Conservation (phyloP, 2,797 vertebrate genomes). For the Schizopygopsis malacanthus region DNA sequence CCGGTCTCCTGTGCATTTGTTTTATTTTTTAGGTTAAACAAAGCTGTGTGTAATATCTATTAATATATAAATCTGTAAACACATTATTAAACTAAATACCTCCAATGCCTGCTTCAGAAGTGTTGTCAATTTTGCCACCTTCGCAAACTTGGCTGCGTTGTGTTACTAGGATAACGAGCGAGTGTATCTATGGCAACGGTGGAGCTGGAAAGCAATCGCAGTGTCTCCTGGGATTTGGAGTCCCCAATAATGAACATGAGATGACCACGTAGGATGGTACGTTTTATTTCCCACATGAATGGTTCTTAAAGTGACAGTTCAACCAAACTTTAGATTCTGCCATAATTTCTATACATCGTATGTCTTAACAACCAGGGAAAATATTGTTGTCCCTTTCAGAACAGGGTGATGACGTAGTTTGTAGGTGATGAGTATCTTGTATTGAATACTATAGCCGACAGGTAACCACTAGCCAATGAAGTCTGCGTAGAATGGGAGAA, state of each 20-base stretch:
- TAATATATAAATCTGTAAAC: neutral
- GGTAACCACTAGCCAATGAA: too few species aligned
- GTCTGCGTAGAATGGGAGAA: too few species aligned
- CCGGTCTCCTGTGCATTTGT: neutral
- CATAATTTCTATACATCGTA: neutral
- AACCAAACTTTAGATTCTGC: neutral
- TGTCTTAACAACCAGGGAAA: neutral
- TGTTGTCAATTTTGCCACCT: neutral
- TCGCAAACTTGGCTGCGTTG: neutral
- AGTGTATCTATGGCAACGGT: constrained; percentile 54
- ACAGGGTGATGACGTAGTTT: too few species aligned
- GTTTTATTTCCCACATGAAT: neutral
- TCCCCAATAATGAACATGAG: neutral
- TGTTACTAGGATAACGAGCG: neutral
- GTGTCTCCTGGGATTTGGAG: constrained; percentile 49
- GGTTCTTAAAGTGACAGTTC: neutral
- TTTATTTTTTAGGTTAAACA: neutral
- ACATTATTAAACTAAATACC: neutral
- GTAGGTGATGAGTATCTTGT: too few species aligned
- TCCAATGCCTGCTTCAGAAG: neutral
- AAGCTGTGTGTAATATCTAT: neutral
- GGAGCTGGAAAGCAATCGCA: constrained; percentile 16
- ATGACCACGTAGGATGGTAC: neutral
- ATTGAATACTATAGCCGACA: too few species aligned
- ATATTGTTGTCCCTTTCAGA: too few species aligned